Evolutionary conservation across 1,140 invertebrate species (phyloP).

Genomic region (Euwallacea similis): DNA sequence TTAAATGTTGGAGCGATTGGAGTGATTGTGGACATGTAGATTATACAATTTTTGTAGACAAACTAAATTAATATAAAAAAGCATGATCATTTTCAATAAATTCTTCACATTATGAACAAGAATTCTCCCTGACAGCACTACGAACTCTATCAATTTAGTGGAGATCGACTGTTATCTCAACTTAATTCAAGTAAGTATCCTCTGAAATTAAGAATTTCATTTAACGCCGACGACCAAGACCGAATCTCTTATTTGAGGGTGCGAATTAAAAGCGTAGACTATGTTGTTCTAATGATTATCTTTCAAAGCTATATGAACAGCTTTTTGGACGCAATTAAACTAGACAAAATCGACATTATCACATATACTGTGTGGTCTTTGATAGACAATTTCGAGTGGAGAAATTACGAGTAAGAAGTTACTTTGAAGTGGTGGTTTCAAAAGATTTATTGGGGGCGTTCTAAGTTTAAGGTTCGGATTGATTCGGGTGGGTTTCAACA

Average conservation of each 20-base stretch:
- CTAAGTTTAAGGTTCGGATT: constrained; percentile 71
- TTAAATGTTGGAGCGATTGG: too few relatives aligned
- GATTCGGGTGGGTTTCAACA: constrained; percentile 71
- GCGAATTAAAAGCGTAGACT: constrained; percentile 23
- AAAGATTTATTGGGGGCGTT: constrained; percentile 3
- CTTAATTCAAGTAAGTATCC: constrained; percentile 55
- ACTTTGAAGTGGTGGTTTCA: background rate
- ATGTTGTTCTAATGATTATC: background rate
- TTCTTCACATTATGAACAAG: constrained; percentile 55
- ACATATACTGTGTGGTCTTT: constrained; percentile 43
- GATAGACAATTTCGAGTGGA: constrained; percentile 46
- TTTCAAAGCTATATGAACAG: constrained; percentile 39
- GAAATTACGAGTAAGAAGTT: constrained; percentile 40
- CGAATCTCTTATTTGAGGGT: constrained; percentile 26
- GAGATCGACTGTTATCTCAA: constrained; percentile 67
- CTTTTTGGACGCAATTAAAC: constrained; percentile 43
- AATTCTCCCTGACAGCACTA: constrained; percentile 44
- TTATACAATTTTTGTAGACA: too few relatives aligned
- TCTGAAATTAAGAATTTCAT: constrained; percentile 2
- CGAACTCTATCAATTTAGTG: constrained; percentile 60
- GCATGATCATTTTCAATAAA: too few relatives aligned
- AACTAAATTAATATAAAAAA: too few relatives aligned
- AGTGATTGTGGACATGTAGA: too few relatives aligned
- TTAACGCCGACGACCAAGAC: constrained; percentile 20
- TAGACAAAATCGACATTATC: constrained; percentile 41